Evolutionary conservation across 2,113 vertebrate species (phyloP).

Genomic region (Casuarius casuarius): DNA sequence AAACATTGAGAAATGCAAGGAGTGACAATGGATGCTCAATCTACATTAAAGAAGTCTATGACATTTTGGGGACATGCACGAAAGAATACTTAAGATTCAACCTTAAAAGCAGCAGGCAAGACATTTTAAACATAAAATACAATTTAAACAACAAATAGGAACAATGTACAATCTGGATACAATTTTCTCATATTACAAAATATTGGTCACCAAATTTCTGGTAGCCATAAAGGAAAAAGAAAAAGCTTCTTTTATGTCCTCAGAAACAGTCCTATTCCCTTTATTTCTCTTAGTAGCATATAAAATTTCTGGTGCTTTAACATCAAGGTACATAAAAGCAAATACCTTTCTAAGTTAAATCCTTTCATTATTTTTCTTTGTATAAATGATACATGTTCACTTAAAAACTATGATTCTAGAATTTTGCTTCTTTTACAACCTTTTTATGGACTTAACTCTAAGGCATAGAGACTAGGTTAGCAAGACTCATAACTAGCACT

Average conservation of each 20-base stretch:
- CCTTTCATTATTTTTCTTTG: slow-evolving; percentile 54
- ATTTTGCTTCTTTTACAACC: slow-evolving; percentile 5
- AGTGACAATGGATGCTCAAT: not conserved
- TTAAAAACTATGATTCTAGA: not conserved
- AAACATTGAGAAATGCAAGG: not conserved
- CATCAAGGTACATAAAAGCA: slow-evolving; percentile 42
- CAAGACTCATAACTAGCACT: slow-evolving; percentile 19
- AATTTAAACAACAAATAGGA: not conserved
- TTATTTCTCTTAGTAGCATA: not conserved
- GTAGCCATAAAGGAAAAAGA: not conserved
- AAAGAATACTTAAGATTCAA: not conserved
- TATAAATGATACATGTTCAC: slow-evolving; percentile 18
- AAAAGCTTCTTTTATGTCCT: slow-evolving; percentile 1
- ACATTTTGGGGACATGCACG: not conserved
- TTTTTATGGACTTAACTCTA: not conserved
- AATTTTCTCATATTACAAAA: not conserved
- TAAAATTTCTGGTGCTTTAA: slow-evolving; percentile 21
- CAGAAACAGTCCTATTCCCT: not conserved
- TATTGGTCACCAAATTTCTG: not conserved
- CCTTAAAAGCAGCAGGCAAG: not conserved
- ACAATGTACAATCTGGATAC: not conserved
- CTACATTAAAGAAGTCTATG: not conserved
- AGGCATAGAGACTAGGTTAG: not conserved
- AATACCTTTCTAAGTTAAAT: slow-evolving; percentile 30
- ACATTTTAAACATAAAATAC: slow-evolving; percentile 7